Evolutionary conservation across 2,113 vertebrate genomes (phyloP), one percentile per base, ranked within the genome.

Genomic region (Aphelocoma coerulescens): DNA sequence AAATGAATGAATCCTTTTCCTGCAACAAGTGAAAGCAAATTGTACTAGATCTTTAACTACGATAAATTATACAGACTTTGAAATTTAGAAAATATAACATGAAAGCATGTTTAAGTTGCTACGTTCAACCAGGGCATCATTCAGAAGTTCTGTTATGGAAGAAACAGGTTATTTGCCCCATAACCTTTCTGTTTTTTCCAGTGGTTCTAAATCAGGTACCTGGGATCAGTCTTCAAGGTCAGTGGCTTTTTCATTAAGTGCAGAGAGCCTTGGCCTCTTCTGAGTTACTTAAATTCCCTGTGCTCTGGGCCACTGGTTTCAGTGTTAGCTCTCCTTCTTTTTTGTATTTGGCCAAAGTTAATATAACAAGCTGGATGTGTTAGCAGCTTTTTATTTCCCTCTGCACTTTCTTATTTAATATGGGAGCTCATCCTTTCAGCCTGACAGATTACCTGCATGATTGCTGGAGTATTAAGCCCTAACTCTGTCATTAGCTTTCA

Each of bases 191-290:
- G 54, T 17, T 96, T 95, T 95, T 87, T 74, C 72, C 49, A 71
- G 37, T 77, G 55, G 26, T 78, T 96, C 91, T 66, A 92, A 92
- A 97, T 94, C 82, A 86, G 32, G 28, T 89, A 39, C 35, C 33
- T 94, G n/a, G 62, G 72, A 88, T 91, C 62, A 19, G 32, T 88
- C 92, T 91, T 90, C 74, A 95, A 95, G 95, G 69, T 97, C 91
- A 95, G 54, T 92, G 78, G 44, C 78, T 97, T 97, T 96, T 96
- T 80, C 95, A 96, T 97, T 94, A 96, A 94, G 84, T 93, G 95
- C 75, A 88, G 49, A 91, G 65, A 77, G 51, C 94, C 93, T 94
- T 88, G 82, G 63, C 96, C 86, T 35, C 73, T 80, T 85, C 76
- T 57, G 61, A 85, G 90, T 95, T 83, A 67, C 95, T 94, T 84